Evolutionary conservation across 2,797 vertebrate genomes (phyloP), one percentile per base, ranked within the genome.

Genomic region (Malurus leucopterus): DNA sequence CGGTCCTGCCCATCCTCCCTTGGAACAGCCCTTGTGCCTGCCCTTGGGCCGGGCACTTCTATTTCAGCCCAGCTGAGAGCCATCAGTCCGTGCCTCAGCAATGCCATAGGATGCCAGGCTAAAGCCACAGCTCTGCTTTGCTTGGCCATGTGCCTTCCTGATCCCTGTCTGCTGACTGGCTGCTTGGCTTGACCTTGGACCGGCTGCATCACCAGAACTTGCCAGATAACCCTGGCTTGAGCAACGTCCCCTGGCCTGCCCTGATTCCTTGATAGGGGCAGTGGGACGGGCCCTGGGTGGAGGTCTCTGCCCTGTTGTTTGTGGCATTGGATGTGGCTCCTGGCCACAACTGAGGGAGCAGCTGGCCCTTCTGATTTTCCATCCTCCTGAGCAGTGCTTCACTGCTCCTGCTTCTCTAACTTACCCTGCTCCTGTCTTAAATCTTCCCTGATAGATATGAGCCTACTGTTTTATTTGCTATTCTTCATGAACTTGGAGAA

Each of bases 251-350:
- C 29, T 53, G n/a, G 38, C 36, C 70, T 74, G 34, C 24, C 29
- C 34, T 5, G 12, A 16, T 46, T 34, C 23, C 54, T 68, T 9
- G 5, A 59, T 51, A 15, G 8, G 18, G 21, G 3, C 21, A 21
- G 23, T 23, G 30, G 47, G 34, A 38, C 1, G 3, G 36, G 21
- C 29, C 46, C 77, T 74, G 50, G 13, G 16, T 36, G 38, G 23
- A 17, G 14, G 8, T 69, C 36, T 36, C 64, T 79, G 47, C 29
- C 54, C 26, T 59, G 58, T 44, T 40, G 43, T 20, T 5, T 70
- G 34, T 61, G 75, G n/a, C 49, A 54, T 1, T 64, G 58, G 9
- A 23, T 0, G 0, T 34, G 26, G 11, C 38, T 77, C 21, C 43
- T 51, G 57, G 11, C 23, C 22, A 19, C 2, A 14, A 4, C 29